phyloP scores from a whole-genome alignment of 2,888 invertebrate genomes.

The Drosophila atroscutellata region DNA sequence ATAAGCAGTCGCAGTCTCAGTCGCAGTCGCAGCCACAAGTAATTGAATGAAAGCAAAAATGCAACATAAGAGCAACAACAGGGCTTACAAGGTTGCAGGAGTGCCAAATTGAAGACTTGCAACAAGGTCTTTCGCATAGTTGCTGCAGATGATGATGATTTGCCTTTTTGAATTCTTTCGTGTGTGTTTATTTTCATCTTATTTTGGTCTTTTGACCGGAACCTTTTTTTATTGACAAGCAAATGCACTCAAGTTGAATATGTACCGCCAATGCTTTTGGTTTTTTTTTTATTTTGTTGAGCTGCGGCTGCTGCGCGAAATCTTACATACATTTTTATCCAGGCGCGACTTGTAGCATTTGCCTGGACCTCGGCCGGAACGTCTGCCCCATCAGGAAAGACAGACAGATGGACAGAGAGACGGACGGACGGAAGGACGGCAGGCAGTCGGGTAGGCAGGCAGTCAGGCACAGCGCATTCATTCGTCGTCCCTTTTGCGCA shows the following conservation, averaged over 20 bases:
- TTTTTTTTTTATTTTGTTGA: background rate
- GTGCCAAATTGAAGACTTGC: conserved; percentile 20
- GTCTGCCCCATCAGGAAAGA: conserved; percentile 9
- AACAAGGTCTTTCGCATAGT: conserved; percentile 40
- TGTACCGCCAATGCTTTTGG: conserved; percentile 65
- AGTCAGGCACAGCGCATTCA: conserved; percentile 23
- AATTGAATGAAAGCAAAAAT: conserved; percentile 63
- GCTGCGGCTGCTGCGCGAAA: conserved; percentile 26
- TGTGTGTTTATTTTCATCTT: conserved; percentile 25
- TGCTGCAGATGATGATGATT: conserved; percentile 42
- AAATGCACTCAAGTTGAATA: conserved; percentile 85
- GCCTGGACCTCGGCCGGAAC: conserved; percentile 16
- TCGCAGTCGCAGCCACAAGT: conserved; percentile 52
- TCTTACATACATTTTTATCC: conserved; percentile 55
- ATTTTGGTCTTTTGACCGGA: conserved; percentile 58
- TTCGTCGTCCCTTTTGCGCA: conserved; percentile 56
- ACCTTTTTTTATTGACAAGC: conserved; percentile 84
- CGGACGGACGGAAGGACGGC: background rate
- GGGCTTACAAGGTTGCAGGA: conserved; percentile 1
- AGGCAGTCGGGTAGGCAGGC: background rate
- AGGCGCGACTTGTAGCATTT: conserved; percentile 48
- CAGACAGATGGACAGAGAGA: conserved; percentile 11
- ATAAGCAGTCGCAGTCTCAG: conserved; percentile 68
- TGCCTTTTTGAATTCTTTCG: conserved; percentile 56
- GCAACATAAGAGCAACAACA: background rate